Evolutionary conservation across 2,888 invertebrate genomes (phyloP).

Genomic region (Oxyteleia sp.): DNA sequence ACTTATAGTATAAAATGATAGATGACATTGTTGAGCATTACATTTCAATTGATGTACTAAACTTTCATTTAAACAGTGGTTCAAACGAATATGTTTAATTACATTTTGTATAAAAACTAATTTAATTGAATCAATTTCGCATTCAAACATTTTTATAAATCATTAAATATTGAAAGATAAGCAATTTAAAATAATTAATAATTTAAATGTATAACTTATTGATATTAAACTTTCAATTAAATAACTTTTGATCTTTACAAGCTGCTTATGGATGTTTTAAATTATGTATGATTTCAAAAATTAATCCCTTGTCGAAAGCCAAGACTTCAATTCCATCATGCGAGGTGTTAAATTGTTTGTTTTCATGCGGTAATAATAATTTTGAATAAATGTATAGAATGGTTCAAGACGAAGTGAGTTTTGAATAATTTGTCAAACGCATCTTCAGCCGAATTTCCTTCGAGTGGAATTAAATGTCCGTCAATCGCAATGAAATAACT

Average conservation of each 20-base stretch:
- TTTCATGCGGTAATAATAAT: slow-evolving; percentile 60
- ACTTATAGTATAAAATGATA: background rate
- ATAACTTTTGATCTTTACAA: too few relatives aligned
- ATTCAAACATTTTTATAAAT: slow-evolving; percentile 36
- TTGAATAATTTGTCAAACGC: slow-evolving; percentile 72
- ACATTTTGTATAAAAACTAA: background rate
- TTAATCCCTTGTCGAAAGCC: too few relatives aligned
- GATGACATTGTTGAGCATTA: background rate
- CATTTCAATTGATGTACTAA: slow-evolving; percentile 18
- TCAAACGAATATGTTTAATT: slow-evolving; percentile 35
- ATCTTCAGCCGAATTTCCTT: slow-evolving; percentile 25
- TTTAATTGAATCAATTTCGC: slow-evolving; percentile 1
- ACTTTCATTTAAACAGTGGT: slow-evolving; percentile 27
- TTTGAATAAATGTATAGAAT: slow-evolving; percentile 62
- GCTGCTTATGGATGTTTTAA: too few relatives aligned
- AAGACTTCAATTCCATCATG: too few relatives aligned
- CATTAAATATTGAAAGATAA: too few relatives aligned
- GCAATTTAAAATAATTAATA: too few relatives aligned
- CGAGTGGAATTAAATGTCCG: slow-evolving; percentile 53
- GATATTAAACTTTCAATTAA: too few relatives aligned
- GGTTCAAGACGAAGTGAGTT: slow-evolving; percentile 56
- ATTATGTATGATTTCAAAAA: too few relatives aligned
- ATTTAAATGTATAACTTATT: too few relatives aligned
- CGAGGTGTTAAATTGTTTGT: too few relatives aligned
- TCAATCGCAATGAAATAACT: slow-evolving; percentile 46